Evolutionary conservation across 1,140 invertebrate genomes (phyloP).

Genomic region (Wasmannia auropunctata): DNA sequence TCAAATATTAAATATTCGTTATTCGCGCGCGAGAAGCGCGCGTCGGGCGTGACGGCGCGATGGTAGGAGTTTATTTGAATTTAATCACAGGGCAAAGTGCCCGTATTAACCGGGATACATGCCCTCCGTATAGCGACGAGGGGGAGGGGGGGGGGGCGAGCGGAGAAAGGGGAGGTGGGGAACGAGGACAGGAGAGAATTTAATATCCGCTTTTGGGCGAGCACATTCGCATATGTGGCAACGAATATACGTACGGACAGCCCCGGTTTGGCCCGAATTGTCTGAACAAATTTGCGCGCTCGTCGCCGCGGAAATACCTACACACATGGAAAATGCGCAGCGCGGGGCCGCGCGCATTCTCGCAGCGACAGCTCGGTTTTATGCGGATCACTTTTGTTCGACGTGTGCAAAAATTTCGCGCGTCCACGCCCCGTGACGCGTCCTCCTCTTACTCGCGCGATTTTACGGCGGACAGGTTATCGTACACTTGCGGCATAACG

Average conservation of each 20-base stretch:
- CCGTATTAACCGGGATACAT: not conserved
- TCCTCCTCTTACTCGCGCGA: not conserved
- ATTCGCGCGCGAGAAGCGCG: not conserved
- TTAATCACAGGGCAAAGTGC: conserved; percentile 34
- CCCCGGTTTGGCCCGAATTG: conserved; percentile 32
- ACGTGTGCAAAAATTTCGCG: conserved; percentile 36
- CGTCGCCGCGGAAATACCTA: not conserved
- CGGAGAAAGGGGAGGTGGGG: not conserved
- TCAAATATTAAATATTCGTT: conserved; percentile 53
- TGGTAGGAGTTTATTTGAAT: conserved; percentile 53
- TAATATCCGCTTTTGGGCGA: conserved; percentile 30
- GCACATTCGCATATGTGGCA: not conserved
- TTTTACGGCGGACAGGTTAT: conserved; percentile 1
- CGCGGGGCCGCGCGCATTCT: conserved; percentile 17
- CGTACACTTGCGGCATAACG: conserved; percentile 1
- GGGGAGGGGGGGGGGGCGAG: no score
- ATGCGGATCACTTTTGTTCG: not conserved
- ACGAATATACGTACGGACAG: conserved; percentile 11
- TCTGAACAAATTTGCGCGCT: conserved; percentile 28
- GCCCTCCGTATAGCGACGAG: not conserved
- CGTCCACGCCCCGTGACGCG: not conserved
- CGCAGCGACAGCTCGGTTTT: conserved; percentile 21
- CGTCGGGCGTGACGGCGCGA: not conserved
- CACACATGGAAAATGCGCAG: conserved; percentile 57
- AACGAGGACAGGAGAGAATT: not conserved